These are phyloP conservation scores for Hecatera dysodea DNA, from an alignment of 2,888 invertebrate species.

Conservation along the genomic window DNA sequence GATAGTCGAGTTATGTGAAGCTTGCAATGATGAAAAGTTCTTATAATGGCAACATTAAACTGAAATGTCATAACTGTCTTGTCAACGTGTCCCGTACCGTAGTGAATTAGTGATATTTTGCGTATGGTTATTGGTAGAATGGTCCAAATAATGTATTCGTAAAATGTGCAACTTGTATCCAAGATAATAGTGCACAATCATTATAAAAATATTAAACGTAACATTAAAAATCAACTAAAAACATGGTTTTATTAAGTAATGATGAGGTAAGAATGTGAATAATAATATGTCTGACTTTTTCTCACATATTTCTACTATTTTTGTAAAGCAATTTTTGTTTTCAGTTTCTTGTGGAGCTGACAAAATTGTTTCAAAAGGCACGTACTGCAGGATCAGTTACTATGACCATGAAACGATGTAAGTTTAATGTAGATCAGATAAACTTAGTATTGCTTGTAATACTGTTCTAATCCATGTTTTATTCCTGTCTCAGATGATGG, in stretches of 20 bases:
- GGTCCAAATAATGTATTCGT: constrained; percentile 53
- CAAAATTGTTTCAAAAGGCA: constrained; percentile 96
- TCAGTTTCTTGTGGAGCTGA: constrained; percentile 96
- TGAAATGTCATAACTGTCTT: constrained; percentile 58
- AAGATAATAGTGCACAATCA: constrained; percentile 46
- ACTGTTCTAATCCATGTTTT: constrained; percentile 17
- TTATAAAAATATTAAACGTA: constrained; percentile 50
- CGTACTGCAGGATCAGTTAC: constrained; percentile 94
- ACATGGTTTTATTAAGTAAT: constrained; percentile 93
- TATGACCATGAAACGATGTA: constrained; percentile 98
- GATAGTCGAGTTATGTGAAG: not conserved
- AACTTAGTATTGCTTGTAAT: constrained; percentile 7
- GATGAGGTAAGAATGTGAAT: constrained; percentile 90
- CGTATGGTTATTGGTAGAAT: constrained; percentile 32
- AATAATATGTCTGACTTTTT: not conserved
- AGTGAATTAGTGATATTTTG: constrained; percentile 24
- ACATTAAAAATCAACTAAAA: constrained; percentile 60
- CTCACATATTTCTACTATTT: constrained; percentile 27
- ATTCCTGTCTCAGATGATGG: constrained; percentile 93
- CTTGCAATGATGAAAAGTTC: not conserved
- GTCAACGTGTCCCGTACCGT: constrained; percentile 69
- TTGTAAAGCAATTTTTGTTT: constrained; percentile 73
- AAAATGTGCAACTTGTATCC: constrained; percentile 69
- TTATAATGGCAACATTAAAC: constrained; percentile 37
- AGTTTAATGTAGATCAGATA: constrained; percentile 80